Evolutionary conservation across 2,113 vertebrate species (phyloP), one percentile per base, ranked within the genome.

Genomic region (Pongo pygmaeus): DNA sequence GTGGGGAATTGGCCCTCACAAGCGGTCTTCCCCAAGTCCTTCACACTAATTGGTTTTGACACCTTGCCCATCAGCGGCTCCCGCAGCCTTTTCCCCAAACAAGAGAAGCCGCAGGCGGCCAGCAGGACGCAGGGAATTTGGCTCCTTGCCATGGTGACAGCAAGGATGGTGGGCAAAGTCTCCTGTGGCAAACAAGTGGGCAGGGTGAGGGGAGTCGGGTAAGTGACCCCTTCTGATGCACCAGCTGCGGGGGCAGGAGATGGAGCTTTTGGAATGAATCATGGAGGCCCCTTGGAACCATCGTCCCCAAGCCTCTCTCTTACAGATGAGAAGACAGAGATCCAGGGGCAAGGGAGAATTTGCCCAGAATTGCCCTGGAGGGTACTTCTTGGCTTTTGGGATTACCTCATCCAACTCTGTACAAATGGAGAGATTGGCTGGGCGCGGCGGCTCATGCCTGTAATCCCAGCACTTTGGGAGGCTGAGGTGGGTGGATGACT

Each of bases 31-130:
- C 98, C 98, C 95, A 97, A 97, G 98, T 97, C 98, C 97, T 97
- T 98, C 98, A 98, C 2, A 2, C 78, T 97, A 98, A 98, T 98
- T 98, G 98, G 93, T 98, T 98, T 97, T 98, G 98, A 98, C 98
- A 98, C 96, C 89, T 97, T 98, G 98, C 97, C 98, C 97, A 84
- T 98, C 97, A 96, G 97, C 72, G 17, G 96, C 97, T 98, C 96
- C 64, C n/a, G 55, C 81, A n/a, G 93, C 93, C 97, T 97, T 87
- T 97, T 96, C 94, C 97, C 93, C 88, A 96, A 95, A 96, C 85
- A 35, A 72, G 80, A 94, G 97, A 90, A 98, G 97, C 96, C 8
- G 8, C 57, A 14, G 97, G 97, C 89, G 14, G 96, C 12, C 92
- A 64, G 97, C 64, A 67, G 94, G 97, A 95, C 70, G 43, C 78